Evolutionary conservation across 2,888 invertebrate species (phyloP), one percentile per base, ranked within the genome.

Genomic region (Harpalus rufipes): DNA sequence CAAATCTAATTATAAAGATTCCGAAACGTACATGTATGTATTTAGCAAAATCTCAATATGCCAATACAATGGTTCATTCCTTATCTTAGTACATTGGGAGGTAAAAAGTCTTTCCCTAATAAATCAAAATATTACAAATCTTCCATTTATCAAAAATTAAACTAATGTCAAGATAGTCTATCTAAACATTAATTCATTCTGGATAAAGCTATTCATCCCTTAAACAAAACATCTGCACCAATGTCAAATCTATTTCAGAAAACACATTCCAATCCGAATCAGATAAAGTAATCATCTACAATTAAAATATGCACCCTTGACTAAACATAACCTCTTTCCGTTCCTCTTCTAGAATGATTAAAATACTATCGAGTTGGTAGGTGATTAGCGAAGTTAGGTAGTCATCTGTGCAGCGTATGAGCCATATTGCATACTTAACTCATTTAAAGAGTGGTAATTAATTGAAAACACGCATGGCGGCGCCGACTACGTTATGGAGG

Each of bases 381-480:
- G 18, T 5, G 63, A 25, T 18, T 7, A 7, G 14, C 12, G 32
- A n/a, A n/a, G 65, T 10, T 61, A 61, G 65, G 12, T 68, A 68
- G 68, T 41, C 68, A 39, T 32, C 68, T 68, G 68, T 39, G 3
- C 32, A 63, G 68, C 68, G 72, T 41, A 72, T 14, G 44, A 56
- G 78, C 74, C 74, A 76, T 83, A 76, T 83, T 83, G 76, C 83
- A 72, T 83, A 74, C 76, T 61, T 83, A 83, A 83, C 74, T 74
- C 83, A 61, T 83, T 83, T 83, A 61, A 76, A 83, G 72, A 74
- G 76, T 76, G 74, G 74, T 59, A 83, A 83, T 83, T 83, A 83
- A 83, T 83, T 83, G 83, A 83, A 83, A 83, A 83, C 83, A 83
- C 83, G 83, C 83, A 83, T 83, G 83, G 76, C 76, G 63, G 72